Conservation (phyloP, 2,888 invertebrate genomes). For the Dione vanillae region DNA sequence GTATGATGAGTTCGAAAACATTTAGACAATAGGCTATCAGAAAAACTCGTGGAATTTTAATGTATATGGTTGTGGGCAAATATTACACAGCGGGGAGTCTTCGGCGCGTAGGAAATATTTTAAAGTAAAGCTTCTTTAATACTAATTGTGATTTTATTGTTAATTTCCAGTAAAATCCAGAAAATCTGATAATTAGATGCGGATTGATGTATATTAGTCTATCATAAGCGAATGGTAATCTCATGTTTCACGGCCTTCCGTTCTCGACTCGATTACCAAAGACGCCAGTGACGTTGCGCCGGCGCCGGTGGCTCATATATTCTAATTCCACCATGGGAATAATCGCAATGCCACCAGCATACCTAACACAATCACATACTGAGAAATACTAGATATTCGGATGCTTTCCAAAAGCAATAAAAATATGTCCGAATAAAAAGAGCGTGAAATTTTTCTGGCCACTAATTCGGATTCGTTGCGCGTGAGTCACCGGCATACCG, state of each 20-base stretch:
- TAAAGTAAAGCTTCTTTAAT: not conserved
- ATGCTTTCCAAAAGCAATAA: not conserved
- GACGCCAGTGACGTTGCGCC: slow-evolving; percentile 73
- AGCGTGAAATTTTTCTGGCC: slow-evolving; percentile 66
- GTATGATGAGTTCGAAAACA: slow-evolving; percentile 64
- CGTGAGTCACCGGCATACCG: slow-evolving; percentile 76
- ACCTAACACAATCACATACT: slow-evolving; percentile 17
- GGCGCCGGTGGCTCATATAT: slow-evolving; percentile 69
- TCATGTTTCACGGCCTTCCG: slow-evolving; percentile 80
- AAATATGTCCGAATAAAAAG: slow-evolving; percentile 57
- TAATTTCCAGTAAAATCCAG: not conserved
- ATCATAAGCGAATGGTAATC: slow-evolving; percentile 74
- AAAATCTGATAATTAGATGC: slow-evolving; percentile 39
- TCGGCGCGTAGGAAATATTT: not conserved
- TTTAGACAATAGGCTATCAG: slow-evolving; percentile 68
- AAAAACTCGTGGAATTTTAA: slow-evolving; percentile 60
- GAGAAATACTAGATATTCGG: not conserved
- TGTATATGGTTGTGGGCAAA: slow-evolving; percentile 41
- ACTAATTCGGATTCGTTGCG: slow-evolving; percentile 63
- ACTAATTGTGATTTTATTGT: not conserved
- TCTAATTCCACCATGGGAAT: slow-evolving; percentile 61
- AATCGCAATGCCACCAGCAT: slow-evolving; percentile 59
- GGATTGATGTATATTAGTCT: slow-evolving; percentile 56
- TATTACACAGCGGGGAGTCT: slow-evolving; percentile 7
- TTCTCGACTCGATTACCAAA: slow-evolving; percentile 76